Conservation (phyloP, 2,113 vertebrate genomes). For the pig (Sus scrofa) region DNA sequence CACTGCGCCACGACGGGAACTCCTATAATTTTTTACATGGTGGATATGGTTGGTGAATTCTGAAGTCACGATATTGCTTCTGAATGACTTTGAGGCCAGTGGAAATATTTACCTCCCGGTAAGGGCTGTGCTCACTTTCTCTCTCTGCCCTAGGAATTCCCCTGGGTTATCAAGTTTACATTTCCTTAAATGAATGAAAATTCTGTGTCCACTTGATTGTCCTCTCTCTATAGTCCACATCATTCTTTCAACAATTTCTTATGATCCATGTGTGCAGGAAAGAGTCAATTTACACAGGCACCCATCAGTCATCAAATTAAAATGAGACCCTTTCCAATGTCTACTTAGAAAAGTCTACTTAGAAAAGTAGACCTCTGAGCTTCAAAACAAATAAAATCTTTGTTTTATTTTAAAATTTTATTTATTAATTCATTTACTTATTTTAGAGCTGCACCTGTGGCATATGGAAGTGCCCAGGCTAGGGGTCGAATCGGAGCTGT, state of each 20-base stretch:
- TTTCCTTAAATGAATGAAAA: conserved; percentile 3
- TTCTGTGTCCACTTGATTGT: background rate
- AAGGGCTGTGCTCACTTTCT: background rate
- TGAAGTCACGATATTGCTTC: background rate
- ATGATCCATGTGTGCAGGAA: background rate
- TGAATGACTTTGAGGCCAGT: background rate
- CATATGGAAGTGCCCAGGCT: too few species aligned
- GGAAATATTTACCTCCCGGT: background rate
- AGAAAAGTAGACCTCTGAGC: background rate
- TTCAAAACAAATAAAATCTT: background rate
- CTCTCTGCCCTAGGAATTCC: background rate
- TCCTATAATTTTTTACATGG: background rate
- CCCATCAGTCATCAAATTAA: background rate
- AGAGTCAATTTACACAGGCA: background rate
- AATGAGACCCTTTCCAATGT: background rate
- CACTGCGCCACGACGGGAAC: too few species aligned
- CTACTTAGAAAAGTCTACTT: conserved; percentile 7
- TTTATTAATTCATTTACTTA: too few species aligned
- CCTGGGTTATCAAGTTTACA: background rate
- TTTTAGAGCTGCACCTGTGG: too few species aligned
- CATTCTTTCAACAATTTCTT: conserved; percentile 32
- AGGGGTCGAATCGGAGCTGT: too few species aligned
- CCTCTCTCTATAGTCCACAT: background rate
- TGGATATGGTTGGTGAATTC: background rate
- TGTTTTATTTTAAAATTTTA: too few species aligned